Evolutionary conservation across 2,797 vertebrate genomes (phyloP).

Genomic region (Sylvia borin): DNA sequence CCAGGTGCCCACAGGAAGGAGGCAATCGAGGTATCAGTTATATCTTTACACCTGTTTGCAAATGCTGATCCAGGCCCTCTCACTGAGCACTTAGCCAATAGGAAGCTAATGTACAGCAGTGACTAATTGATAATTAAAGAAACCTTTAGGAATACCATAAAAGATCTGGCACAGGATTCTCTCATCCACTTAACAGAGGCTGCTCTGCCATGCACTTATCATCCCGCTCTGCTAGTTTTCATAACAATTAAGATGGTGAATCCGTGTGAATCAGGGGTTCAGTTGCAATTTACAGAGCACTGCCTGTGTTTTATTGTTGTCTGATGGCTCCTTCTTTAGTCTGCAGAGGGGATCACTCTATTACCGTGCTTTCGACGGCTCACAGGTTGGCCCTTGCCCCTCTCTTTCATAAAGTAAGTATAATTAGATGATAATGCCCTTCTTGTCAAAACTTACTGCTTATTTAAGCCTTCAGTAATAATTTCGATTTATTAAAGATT

Average conservation of each 20-base stretch:
- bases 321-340: conserved; percentile 53
- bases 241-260: conserved; percentile 49
- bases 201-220: conserved; percentile 9
- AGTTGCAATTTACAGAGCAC: conserved; percentile 25
- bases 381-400: conserved; percentile 58
- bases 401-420: conserved; percentile 58
- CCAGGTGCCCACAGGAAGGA: conserved; percentile 57
- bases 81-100: conserved; percentile 21
- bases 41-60: conserved; percentile 61
- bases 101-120: conserved; percentile 13
- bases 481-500: conserved; percentile 68
- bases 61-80: conserved; percentile 33
- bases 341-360: conserved; percentile 53
- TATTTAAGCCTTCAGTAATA: conserved; percentile 55
- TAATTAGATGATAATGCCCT: conserved; percentile 69
- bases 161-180: conserved; percentile 21
- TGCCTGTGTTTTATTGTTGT: conserved; percentile 44
- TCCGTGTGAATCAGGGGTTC: conserved; percentile 27
- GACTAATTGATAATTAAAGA: conserved; percentile 55
- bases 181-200: conserved; percentile 15
- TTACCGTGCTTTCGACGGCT: conserved; percentile 41
- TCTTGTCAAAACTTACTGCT: conserved; percentile 43
- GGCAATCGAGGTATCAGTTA: conserved; percentile 50
- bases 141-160: conserved; percentile 49
- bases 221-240: not conserved